Evolutionary conservation across 2,888 invertebrate species (phyloP).

Genomic region (Melanotus villosus): DNA sequence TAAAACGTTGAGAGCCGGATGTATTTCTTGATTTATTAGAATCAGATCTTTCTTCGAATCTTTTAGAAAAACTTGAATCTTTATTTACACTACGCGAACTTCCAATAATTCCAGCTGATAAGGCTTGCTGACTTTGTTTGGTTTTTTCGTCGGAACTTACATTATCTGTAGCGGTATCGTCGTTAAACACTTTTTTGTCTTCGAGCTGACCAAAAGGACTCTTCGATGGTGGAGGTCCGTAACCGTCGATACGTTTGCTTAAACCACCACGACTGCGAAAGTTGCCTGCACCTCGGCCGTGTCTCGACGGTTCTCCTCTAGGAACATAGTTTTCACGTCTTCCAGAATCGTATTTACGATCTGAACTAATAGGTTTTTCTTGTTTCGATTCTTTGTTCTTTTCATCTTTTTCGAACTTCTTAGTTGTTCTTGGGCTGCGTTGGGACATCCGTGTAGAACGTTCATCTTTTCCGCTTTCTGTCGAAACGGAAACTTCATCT

Average conservation of each 20-base stretch:
- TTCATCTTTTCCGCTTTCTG: slow-evolving; percentile 73
- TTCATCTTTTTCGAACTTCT: slow-evolving; percentile 74
- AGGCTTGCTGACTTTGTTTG: slow-evolving; percentile 71
- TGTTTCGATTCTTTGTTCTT: slow-evolving; percentile 70
- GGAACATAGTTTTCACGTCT: slow-evolving; percentile 85
- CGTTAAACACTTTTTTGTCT: slow-evolving; percentile 60
- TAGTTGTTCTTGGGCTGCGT: slow-evolving; percentile 70
- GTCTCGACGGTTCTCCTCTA: slow-evolving; percentile 89
- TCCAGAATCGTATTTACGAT: slow-evolving; percentile 58
- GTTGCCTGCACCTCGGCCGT: slow-evolving; percentile 79
- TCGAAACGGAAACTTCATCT: slow-evolving; percentile 76
- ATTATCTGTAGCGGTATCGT: slow-evolving; percentile 73
- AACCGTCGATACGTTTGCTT: slow-evolving; percentile 78
- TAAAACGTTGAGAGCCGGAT: slow-evolving; percentile 59
- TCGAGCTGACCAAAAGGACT: slow-evolving; percentile 77
- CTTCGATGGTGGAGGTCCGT: slow-evolving; percentile 86
- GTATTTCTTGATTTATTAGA: slow-evolving; percentile 62
- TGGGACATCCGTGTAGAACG: slow-evolving; percentile 65
- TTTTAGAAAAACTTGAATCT: slow-evolving; percentile 28
- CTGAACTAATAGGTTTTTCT: slow-evolving; percentile 49
- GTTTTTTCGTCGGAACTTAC: slow-evolving; percentile 63
- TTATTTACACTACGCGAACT: slow-evolving; percentile 49
- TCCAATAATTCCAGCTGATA: slow-evolving; percentile 77
- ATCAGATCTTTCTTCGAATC: slow-evolving; percentile 50
- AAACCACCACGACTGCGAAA: slow-evolving; percentile 67